These are phyloP conservation scores for Tenthredo notha DNA, from an alignment of 2,888 invertebrate species.

Conservation along the genomic window DNA sequence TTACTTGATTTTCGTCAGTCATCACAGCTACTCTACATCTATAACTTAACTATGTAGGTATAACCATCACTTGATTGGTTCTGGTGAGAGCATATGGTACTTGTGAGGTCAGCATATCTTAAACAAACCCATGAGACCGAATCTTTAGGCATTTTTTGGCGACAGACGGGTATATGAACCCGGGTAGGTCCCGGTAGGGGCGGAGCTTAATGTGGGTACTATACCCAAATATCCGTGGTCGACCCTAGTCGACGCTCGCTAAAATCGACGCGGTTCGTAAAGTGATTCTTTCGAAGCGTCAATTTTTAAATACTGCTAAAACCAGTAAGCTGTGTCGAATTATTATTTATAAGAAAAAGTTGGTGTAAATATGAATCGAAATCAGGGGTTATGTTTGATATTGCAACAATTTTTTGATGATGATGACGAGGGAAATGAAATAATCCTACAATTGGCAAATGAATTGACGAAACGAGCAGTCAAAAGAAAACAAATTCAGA, in stretches of 20 bases:
- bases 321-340: not conserved
- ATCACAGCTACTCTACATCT: too few species aligned
- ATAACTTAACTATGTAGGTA: too few species aligned
- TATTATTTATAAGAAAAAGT: not conserved
- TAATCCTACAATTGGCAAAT: not conserved
- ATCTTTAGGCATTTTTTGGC: not conserved
- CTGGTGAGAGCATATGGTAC: too few species aligned
- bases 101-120: too few species aligned
- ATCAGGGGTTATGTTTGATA: constrained; percentile 8
- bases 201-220: not conserved
- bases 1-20: too few species aligned
- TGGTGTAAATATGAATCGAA: not conserved
- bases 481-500: not conserved
- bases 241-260: not conserved
- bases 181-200: not conserved
- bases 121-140: too few species aligned
- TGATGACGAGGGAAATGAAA: not conserved
- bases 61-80: too few species aligned
- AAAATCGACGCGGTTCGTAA: not conserved
- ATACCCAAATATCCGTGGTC: not conserved
- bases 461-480: not conserved
- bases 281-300: not conserved
- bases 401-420: not conserved
- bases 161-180: not conserved
- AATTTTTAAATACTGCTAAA: not conserved